Evolutionary conservation across 2,797 vertebrate genomes (phyloP).

Genomic region (Chelon auratus): DNA sequence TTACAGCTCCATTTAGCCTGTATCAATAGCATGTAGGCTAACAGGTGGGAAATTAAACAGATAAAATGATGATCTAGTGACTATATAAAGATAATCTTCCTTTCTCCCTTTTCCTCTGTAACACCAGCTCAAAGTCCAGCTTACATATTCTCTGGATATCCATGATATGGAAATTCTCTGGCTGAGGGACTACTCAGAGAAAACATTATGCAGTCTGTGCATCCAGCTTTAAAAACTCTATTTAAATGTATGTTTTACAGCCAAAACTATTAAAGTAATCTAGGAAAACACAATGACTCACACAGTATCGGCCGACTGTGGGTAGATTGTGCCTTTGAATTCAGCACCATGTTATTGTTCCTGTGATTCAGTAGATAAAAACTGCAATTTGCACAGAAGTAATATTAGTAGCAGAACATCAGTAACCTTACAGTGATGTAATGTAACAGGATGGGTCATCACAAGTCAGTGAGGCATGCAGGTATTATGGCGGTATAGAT

Average conservation of each 20-base stretch:
- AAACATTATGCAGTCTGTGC: slow-evolving; percentile 14
- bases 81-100: no score
- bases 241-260: slow-evolving; percentile 52
- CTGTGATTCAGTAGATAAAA: slow-evolving; percentile 8
- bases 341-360: background rate
- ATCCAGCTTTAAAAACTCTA: slow-evolving; percentile 40
- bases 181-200: slow-evolving; percentile 3
- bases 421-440: background rate
- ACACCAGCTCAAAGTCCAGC: background rate
- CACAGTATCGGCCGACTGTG: background rate
- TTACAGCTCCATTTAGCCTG: no score
- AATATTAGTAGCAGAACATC: background rate
- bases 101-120: no score
- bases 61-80: no score
- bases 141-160: background rate
- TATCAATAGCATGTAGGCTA: no score
- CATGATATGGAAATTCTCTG: background rate
- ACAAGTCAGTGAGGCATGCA: background rate
- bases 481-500: background rate
- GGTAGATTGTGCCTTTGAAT: slow-evolving; percentile 16
- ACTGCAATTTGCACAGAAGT: slow-evolving; percentile 4
- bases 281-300: slow-evolving; percentile 18
- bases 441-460: slow-evolving; percentile 1
- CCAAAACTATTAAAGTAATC: slow-evolving; percentile 22
- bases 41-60: background rate